Evolutionary conservation across 2,888 invertebrate genomes (phyloP).

Genomic region (Eupithecia exiguata): DNA sequence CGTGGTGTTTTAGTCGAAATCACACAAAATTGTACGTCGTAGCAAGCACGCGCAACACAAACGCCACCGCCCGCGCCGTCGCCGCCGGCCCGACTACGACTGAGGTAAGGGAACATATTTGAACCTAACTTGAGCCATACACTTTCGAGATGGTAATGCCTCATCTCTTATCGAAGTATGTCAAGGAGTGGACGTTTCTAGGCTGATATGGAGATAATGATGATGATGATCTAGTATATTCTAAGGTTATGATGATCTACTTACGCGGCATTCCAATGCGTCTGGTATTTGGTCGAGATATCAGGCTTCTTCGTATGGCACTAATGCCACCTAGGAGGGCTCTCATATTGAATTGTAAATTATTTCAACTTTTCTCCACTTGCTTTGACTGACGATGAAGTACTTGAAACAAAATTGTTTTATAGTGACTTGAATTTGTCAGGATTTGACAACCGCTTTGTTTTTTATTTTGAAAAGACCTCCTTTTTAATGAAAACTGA

Average conservation of each 20-base stretch:
- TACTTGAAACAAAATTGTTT: background rate
- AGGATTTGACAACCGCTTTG: background rate
- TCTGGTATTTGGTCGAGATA: conserved; percentile 21
- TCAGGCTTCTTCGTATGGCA: conserved; percentile 20
- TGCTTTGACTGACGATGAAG: background rate
- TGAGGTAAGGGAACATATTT: no score
- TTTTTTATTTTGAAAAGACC: background rate
- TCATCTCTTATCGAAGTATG: no score
- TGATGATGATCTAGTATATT: no score
- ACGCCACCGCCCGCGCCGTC: no score
- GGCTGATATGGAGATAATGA: background rate
- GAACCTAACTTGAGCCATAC: no score
- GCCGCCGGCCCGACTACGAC: no score
- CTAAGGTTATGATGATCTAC: no score
- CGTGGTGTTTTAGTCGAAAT: no score
- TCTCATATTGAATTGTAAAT: conserved; percentile 22
- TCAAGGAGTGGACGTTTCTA: background rate
- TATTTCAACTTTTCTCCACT: background rate
- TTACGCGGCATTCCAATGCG: conserved; percentile 30
- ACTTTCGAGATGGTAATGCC: no score
- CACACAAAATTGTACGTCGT: no score
- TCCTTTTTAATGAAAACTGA: background rate
- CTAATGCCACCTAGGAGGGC: conserved; percentile 16
- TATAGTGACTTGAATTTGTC: background rate
- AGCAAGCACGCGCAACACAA: no score